A percentile compares a stretch with the other conserved stretches of the same genome.
Evolutionary conservation across 1,140 invertebrate genomes (phyloP).

Genomic region (Drosophila baimaii): DNA sequence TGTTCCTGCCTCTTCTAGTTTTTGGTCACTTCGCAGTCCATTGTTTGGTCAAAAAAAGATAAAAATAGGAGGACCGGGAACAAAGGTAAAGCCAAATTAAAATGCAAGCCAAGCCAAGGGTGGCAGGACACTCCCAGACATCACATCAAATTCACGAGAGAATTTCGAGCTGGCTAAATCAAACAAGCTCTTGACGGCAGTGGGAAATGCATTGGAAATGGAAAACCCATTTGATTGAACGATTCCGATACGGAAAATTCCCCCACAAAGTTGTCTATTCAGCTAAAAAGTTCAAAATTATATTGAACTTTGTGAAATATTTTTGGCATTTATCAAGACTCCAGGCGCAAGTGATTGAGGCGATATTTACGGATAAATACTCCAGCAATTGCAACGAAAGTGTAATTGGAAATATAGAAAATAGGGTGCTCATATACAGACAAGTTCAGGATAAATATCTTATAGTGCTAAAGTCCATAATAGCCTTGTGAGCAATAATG

Average conservation of each 20-base stretch:
- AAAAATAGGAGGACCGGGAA: not conserved
- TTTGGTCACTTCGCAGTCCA: slow-evolving; percentile 17
- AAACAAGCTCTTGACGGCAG: slow-evolving; percentile 11
- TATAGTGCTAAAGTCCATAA: too few species aligned
- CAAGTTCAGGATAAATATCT: too few species aligned
- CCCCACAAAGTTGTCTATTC: slow-evolving; percentile 14
- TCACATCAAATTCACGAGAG: not conserved
- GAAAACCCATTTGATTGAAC: slow-evolving; percentile 9
- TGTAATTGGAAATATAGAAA: too few species aligned
- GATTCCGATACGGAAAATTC: slow-evolving; percentile 7
- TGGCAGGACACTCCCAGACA: slow-evolving; percentile 14
- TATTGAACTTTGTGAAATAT: slow-evolving; percentile 4
- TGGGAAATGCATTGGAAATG: slow-evolving; percentile 46
- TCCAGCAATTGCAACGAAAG: not conserved
- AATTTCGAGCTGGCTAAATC: slow-evolving; percentile 3
- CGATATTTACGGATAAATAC: slow-evolving; percentile 12
- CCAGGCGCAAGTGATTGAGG: not conserved
- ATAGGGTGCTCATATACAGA: too few species aligned
- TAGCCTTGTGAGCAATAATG: too few species aligned
- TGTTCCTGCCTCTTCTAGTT: not conserved
- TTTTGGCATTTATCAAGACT: not conserved
- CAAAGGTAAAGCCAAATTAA: slow-evolving; percentile 41
- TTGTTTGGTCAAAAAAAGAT: slow-evolving; percentile 35
- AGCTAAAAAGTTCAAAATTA: slow-evolving; percentile 7
- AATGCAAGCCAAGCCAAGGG: slow-evolving; percentile 58